Conservation (phyloP, 2,888 invertebrate genomes). For the Drosophila cognata region DNA sequence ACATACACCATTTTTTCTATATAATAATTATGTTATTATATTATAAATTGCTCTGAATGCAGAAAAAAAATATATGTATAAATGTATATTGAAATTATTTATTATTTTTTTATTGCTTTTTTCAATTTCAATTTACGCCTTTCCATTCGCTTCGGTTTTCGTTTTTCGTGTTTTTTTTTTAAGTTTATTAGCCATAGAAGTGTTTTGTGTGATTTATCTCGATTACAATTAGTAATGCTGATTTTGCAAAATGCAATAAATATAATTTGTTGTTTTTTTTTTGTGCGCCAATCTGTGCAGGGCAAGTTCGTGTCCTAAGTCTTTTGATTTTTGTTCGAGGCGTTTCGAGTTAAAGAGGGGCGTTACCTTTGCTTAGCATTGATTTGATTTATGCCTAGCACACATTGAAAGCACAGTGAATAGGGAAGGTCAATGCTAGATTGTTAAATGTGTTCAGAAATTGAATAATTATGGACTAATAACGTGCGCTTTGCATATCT, state of each 20-base stretch:
- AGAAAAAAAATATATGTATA: slow-evolving; percentile 10
- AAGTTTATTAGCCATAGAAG: slow-evolving; percentile 46
- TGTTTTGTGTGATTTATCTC: slow-evolving; percentile 64
- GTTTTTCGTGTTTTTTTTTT: neutral
- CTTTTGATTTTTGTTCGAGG: slow-evolving; percentile 67
- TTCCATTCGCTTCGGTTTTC: slow-evolving; percentile 54
- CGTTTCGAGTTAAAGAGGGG: slow-evolving; percentile 30
- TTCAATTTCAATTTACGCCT: slow-evolving; percentile 63
- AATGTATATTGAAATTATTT: slow-evolving; percentile 14
- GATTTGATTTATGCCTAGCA: slow-evolving; percentile 49
- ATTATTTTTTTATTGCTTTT: slow-evolving; percentile 19
- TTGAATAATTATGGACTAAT: slow-evolving; percentile 17
- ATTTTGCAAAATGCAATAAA: slow-evolving; percentile 61
- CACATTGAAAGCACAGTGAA: slow-evolving; percentile 29
- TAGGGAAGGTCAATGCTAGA: slow-evolving; percentile 43
- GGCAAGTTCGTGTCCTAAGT: slow-evolving; percentile 80
- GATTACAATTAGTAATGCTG: slow-evolving; percentile 71
- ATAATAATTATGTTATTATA: slow-evolving; percentile 39
- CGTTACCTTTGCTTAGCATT: slow-evolving; percentile 38
- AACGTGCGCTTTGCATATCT: neutral
- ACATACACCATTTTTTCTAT: slow-evolving; percentile 16
- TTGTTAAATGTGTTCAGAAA: slow-evolving; percentile 3
- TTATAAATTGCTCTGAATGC: slow-evolving; percentile 22
- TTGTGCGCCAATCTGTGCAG: slow-evolving; percentile 27
- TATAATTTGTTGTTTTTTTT: slow-evolving; percentile 53